phyloP scores from a whole-genome alignment of 2,113 vertebrate species.

The Columbina picui region DNA sequence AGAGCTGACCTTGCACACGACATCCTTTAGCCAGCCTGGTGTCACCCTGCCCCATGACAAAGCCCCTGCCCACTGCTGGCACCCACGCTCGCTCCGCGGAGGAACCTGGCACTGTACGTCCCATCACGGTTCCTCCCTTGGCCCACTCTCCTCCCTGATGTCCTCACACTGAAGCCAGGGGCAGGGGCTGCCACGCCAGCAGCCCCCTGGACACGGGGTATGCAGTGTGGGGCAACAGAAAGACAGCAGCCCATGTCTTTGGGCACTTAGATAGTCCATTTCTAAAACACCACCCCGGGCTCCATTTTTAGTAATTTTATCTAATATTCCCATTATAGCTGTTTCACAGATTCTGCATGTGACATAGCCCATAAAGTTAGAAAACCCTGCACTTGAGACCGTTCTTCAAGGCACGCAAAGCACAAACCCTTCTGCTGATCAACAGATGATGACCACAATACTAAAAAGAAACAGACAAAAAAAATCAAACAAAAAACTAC shows the following conservation, averaged over 20 bases:
- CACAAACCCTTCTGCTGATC: background rate
- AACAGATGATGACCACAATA: background rate
- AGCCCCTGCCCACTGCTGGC: background rate
- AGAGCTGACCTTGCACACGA: background rate
- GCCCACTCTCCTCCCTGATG: background rate
- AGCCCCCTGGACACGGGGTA: background rate
- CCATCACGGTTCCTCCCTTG: background rate
- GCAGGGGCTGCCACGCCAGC: background rate
- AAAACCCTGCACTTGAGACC: background rate
- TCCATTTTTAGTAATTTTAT: background rate
- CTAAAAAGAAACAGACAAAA: background rate
- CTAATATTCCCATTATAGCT: rapidly evolving
- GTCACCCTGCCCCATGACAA: background rate
- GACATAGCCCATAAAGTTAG: background rate
- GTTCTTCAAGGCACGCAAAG: background rate
- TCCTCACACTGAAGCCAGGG: background rate
- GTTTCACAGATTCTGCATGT: background rate
- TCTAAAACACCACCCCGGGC: background rate
- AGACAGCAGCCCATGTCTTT: background rate
- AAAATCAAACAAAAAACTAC: background rate
- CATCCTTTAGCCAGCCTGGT: background rate
- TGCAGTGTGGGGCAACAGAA: background rate
- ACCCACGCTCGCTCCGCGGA: background rate
- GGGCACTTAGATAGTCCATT: background rate
- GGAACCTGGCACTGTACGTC: background rate